Base-by-base conservation (phyloP, 2,113 vertebrate species). In the Phaethon lepturus region DNA sequence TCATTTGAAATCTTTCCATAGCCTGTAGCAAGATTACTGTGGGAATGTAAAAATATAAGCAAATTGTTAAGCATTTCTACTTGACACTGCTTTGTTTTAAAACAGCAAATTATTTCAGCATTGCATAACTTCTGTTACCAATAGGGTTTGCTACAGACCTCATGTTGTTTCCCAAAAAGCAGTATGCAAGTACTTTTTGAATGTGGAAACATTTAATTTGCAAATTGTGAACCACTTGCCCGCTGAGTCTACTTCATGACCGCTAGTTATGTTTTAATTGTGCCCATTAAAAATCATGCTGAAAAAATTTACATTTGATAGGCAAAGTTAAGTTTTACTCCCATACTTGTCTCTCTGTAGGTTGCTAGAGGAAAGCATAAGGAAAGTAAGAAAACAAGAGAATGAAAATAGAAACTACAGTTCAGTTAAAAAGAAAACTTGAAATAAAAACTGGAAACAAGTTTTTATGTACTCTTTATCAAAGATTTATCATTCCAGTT, bases 291-390 rank as follows among this genome's bases (percentile, higher is more conserved):
- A 99, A 99, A 99, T 99, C 99, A 99, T 99, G 99, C 99, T 99
- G 99, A 99, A 99, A 99, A 99, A 99, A 99, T 99, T 99, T 99
- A 99, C 99, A 99, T 99, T 99, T 99, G 99, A 99, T 99, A 99
- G 99, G 99, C 99, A 99, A 99, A 99, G 99, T 99, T 99, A 99
- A 99, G 99, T 99, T 99, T 99, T 99, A 99, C 99, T 99, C 99
- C 99, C 99, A 99, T 99, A 99, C 99, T 99, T 99, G 99, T 99
- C 99, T 99, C 99, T 99, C 99, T 99, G 99, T 99, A 99, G 99
- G 99, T 99, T 99, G 99, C 99, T 99, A 99, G 98, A 99, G 99
- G 99, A 98, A 98, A 99, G 99, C 99, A 98, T 98, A 99, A 98
- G 98, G 99, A 98, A 98, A 99, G 98, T 98, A 99, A 99, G 99